Conservation (phyloP, 1,140 invertebrate species). For the Drosophila sproati region DNA sequence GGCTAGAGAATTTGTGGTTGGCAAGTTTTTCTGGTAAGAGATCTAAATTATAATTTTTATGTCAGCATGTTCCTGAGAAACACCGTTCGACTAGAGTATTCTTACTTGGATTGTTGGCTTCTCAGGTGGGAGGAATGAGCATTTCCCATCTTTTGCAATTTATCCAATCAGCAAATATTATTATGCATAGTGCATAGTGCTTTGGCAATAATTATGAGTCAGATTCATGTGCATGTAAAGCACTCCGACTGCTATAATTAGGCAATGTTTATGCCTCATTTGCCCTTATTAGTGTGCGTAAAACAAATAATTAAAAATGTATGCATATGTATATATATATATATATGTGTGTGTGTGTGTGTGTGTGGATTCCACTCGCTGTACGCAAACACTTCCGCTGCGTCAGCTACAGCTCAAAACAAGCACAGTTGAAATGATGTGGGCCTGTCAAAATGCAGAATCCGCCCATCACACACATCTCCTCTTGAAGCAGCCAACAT, state of each 20-base stretch:
- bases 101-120: too few species aligned
- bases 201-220: slow-evolving; percentile 29
- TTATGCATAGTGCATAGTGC: background rate
- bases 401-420: slow-evolving; percentile 64
- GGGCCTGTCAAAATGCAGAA: slow-evolving; percentile 74
- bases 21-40: too few species aligned
- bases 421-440: slow-evolving; percentile 72
- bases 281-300: slow-evolving; percentile 77
- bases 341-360: too few species aligned
- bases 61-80: too few species aligned
- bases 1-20: too few species aligned
- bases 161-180: background rate
- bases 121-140: too few species aligned
- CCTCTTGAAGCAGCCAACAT: slow-evolving; percentile 1
- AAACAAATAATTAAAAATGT: slow-evolving; percentile 75
- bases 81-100: too few species aligned
- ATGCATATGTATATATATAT: slow-evolving; percentile 38
- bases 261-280: slow-evolving; percentile 77
- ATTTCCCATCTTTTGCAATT: background rate
- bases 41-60: too few species aligned
- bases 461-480: slow-evolving; percentile 27
- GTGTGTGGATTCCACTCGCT: slow-evolving; percentile 27
- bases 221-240: slow-evolving; percentile 9
- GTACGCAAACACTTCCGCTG: slow-evolving; percentile 68
- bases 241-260: slow-evolving; percentile 56